Conservation (phyloP, 1,140 invertebrate species). For the Anoplolepis gracilipes region DNA sequence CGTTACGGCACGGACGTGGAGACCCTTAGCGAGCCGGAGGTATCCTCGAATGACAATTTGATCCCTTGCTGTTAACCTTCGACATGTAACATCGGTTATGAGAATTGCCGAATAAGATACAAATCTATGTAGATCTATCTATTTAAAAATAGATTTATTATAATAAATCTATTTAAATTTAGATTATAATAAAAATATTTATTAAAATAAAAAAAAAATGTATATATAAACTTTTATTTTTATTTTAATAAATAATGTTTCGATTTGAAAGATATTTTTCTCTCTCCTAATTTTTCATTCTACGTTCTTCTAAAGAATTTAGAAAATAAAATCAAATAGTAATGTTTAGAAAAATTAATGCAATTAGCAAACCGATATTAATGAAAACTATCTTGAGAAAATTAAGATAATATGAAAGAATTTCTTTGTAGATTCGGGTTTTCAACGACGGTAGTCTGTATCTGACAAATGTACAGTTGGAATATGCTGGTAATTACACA, state of each 20-base stretch:
- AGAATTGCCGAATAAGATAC: no score
- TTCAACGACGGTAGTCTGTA: slow-evolving; percentile 92
- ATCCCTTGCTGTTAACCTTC: not conserved
- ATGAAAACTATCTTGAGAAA: not conserved
- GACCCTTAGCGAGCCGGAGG: slow-evolving; percentile 88
- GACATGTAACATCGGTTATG: not conserved
- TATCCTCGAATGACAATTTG: slow-evolving; percentile 69
- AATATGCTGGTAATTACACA: slow-evolving; percentile 93
- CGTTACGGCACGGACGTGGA: slow-evolving; percentile 90
- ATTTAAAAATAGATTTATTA: not conserved
- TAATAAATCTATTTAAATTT: no score
- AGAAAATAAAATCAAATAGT: not conserved
- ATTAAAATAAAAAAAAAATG: no score
- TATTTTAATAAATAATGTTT: slow-evolving; percentile 1
- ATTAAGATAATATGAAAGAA: not conserved
- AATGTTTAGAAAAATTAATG: not conserved
- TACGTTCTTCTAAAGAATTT: not conserved
- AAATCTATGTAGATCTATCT: not conserved
- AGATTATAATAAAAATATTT: no score
- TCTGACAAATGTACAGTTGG: slow-evolving; percentile 90
- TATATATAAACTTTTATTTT: not conserved
- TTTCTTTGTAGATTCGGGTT: slow-evolving; percentile 86
- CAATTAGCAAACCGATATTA: not conserved
- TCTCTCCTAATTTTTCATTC: not conserved
- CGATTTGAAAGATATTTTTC: not conserved